A percentile compares a stretch with the other conserved stretches of the same genome.
Conservation (phyloP, 2,113 vertebrate genomes). For the Equus quagga region DNA sequence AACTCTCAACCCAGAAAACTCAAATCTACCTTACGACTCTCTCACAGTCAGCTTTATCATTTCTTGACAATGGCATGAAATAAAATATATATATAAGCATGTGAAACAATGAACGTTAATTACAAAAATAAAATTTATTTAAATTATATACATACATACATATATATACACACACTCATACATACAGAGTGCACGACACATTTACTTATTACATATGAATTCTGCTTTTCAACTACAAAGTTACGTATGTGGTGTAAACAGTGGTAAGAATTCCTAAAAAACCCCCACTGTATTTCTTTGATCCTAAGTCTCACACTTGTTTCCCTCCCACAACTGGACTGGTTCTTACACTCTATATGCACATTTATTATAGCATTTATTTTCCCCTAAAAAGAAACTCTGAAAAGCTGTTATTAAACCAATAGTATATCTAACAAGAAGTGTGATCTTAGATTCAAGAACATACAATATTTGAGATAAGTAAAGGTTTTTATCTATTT, state of each 20-base stretch:
- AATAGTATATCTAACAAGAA: not conserved
- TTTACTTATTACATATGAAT: constrained; percentile 27
- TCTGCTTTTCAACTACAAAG: constrained; percentile 31
- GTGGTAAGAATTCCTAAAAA: not conserved
- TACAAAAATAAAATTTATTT: constrained; percentile 76
- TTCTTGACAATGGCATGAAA: not conserved
- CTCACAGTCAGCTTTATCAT: not conserved
- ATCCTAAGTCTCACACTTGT: not conserved
- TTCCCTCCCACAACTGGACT: not conserved
- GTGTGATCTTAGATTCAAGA: not conserved
- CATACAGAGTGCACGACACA: not conserved
- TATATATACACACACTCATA: not conserved
- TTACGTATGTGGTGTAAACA: not conserved
- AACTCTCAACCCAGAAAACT: not conserved
- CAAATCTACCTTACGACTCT: not conserved
- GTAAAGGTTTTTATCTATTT: not conserved
- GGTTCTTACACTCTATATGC: not conserved
- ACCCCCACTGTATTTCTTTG: not conserved
- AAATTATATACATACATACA: not conserved
- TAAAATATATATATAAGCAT: constrained; percentile 1
- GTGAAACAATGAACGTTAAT: not conserved
- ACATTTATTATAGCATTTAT: not conserved
- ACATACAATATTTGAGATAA: not conserved
- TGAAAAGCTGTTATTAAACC: not conserved
- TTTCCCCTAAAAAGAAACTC: not conserved